Conservation (phyloP, 2,113 vertebrate species). For the Anguilla rostrata region DNA sequence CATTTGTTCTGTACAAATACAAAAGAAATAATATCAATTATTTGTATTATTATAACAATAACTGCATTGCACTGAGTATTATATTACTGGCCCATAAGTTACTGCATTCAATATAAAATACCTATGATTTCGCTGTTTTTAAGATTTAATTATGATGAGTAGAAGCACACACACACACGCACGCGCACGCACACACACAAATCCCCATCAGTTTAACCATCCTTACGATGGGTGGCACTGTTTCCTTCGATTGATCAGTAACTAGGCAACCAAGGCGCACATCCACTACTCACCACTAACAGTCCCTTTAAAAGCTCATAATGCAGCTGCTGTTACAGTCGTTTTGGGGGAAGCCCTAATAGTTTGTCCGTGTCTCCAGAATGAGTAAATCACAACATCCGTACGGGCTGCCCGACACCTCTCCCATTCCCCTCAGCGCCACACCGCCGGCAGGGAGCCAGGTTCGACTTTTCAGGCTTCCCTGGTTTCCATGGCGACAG, state of each 20-base stretch:
- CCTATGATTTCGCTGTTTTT: conserved; percentile 53
- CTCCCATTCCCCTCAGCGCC: neutral
- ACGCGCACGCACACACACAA: conserved; percentile 46
- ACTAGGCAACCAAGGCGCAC: conserved; percentile 18
- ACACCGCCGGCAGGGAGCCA: neutral
- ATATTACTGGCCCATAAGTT: conserved; percentile 79
- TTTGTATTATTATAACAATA: conserved; percentile 71
- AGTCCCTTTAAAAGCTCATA: neutral
- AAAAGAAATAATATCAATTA: conserved; percentile 72
- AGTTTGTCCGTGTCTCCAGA: neutral
- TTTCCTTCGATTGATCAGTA: conserved; percentile 18
- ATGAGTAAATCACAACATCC: neutral
- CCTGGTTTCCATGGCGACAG: neutral
- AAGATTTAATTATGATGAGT: conserved; percentile 48
- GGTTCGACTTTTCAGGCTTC: neutral
- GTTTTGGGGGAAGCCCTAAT: conserved; percentile 13
- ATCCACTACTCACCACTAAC: neutral
- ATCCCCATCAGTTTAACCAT: conserved; percentile 12
- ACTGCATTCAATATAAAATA: conserved; percentile 79
- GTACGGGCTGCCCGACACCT: neutral
- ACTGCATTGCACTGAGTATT: conserved; percentile 81
- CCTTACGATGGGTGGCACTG: conserved; percentile 27
- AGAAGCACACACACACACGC: conserved; percentile 47
- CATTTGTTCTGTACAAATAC: conserved; percentile 80
- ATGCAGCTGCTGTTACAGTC: neutral